Evolutionary conservation across 1,140 invertebrate species (phyloP).

Genomic region (Sarcophaga bullata): DNA sequence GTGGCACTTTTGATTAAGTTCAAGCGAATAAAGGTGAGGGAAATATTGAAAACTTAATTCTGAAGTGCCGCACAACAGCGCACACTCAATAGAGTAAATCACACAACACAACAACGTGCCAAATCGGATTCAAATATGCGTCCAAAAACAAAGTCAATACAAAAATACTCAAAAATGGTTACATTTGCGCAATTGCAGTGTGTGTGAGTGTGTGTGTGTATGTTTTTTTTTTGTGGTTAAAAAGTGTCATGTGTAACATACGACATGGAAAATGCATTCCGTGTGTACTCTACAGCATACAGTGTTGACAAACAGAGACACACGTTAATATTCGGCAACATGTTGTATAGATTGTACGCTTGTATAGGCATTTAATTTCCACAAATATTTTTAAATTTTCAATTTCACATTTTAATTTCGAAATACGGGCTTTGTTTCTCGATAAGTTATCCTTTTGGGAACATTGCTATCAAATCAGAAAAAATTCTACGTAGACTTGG

Average conservation of each 20-base stretch:
- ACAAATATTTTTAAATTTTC: no score
- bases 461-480: no score
- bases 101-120: neutral
- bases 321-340: no score
- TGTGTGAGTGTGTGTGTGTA: neutral
- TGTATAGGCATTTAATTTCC: no score
- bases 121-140: no score
- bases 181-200: constrained; percentile 7
- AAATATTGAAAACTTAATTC: neutral
- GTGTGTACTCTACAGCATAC: no score
- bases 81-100: neutral
- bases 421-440: no score
- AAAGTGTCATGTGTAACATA: constrained; percentile 48
- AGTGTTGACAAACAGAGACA: no score
- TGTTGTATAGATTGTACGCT: no score
- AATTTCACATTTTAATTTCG: no score
- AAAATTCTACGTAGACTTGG: no score
- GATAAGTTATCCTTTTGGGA: no score
- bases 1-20: constrained; percentile 45
- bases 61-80: neutral
- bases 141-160: neutral
- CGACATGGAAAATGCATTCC: constrained; percentile 14
- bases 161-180: neutral
- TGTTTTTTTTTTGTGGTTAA: neutral
- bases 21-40: neutral